These are phyloP conservation scores for Gobiocypris rarus DNA, from an alignment of 2,113 vertebrate species.

Conservation along the genomic window DNA sequence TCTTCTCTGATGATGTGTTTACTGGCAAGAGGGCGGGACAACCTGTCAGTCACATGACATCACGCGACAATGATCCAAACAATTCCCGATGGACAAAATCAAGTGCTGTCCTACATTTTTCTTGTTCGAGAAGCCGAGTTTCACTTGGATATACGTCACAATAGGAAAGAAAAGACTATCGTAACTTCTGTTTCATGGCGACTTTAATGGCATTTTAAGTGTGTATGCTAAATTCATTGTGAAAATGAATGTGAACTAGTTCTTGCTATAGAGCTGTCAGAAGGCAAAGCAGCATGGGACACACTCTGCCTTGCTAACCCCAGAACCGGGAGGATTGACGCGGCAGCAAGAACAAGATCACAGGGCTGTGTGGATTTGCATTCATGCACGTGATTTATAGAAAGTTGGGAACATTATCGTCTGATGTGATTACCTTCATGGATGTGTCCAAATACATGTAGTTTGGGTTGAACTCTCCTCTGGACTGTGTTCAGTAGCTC, in stretches of 20 bases:
- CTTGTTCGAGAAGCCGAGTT: too few relatives aligned
- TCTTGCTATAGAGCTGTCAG: conserved; percentile 65
- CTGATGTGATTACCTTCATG: conserved; percentile 85
- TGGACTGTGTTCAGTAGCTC: conserved; percentile 95
- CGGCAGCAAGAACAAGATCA: conserved; percentile 9
- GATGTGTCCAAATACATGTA: conserved; percentile 96
- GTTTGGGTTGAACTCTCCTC: conserved; percentile 90
- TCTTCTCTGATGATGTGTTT: too few relatives aligned
- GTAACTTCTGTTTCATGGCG: too few relatives aligned
- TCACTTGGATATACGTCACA: too few relatives aligned
- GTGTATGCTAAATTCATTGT: conserved; percentile 46
- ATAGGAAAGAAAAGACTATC: too few relatives aligned
- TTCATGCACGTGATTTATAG: neutral
- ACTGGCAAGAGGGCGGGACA: too few relatives aligned
- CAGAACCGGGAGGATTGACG: conserved; percentile 50
- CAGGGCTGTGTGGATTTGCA: neutral
- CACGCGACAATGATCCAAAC: too few relatives aligned
- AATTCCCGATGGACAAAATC: too few relatives aligned
- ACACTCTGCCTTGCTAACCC: conserved; percentile 63
- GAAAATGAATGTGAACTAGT: conserved; percentile 66
- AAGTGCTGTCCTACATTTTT: too few relatives aligned
- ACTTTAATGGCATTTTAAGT: neutral
- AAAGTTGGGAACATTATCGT: neutral
- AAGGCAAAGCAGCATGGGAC: conserved; percentile 49
- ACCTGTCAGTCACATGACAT: too few relatives aligned